Conservation (phyloP, 2,113 vertebrate genomes). For the Genyomyrus donnyi region DNA sequence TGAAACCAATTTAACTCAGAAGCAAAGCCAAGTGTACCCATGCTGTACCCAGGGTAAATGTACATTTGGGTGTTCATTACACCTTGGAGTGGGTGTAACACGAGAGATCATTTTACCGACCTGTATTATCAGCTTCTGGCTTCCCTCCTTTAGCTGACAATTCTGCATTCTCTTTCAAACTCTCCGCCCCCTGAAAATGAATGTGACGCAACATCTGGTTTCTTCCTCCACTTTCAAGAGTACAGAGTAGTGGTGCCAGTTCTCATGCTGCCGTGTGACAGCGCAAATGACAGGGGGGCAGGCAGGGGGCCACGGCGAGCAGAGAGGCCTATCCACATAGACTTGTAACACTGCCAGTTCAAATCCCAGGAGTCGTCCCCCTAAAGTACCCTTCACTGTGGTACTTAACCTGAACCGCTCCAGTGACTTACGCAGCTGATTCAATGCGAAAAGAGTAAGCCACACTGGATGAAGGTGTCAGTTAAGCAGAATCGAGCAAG, state of each 20-base stretch:
- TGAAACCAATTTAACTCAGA: background rate
- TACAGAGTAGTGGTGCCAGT: background rate
- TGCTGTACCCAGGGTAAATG: background rate
- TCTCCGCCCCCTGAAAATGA: constrained; percentile 12
- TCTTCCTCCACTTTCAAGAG: background rate
- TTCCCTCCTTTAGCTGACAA: constrained; percentile 16
- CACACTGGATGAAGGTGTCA: background rate
- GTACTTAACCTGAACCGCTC: background rate
- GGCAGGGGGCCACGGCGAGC: background rate
- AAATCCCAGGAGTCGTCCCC: background rate
- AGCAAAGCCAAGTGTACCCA: background rate
- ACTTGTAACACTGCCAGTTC: background rate
- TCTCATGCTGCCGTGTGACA: background rate
- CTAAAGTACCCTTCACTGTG: background rate
- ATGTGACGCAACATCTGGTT: background rate
- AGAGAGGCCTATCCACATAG: background rate
- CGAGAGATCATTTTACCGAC: background rate
- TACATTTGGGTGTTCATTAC: background rate
- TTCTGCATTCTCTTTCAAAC: constrained; percentile 14
- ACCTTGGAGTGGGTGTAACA: background rate
- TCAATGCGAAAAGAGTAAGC: background rate
- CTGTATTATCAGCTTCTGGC: background rate
- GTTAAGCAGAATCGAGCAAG: background rate
- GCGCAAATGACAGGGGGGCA: background rate
- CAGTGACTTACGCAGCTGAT: background rate